Conservation (phyloP, 2,113 vertebrate genomes). For the Arothron firmamentum region DNA sequence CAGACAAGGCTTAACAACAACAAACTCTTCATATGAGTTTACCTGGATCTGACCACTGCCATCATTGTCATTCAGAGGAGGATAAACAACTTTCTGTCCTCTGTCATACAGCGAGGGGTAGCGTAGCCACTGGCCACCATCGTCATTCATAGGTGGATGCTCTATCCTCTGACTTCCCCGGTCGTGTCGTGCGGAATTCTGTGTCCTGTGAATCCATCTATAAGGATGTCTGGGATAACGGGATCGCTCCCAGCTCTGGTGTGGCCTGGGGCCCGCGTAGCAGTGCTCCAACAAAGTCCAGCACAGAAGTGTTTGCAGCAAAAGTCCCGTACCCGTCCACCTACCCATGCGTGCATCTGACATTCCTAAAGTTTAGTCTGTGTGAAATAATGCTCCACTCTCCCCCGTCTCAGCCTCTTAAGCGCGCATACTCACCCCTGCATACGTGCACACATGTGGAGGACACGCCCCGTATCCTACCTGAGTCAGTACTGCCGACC, state of each 20-base stretch:
- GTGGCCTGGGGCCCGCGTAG: constrained; percentile 65
- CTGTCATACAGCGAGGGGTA: constrained; percentile 37
- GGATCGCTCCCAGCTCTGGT: constrained; percentile 9
- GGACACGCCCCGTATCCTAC: constrained; percentile 66
- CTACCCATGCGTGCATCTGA: constrained; percentile 37
- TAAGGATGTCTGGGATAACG: constrained; percentile 32
- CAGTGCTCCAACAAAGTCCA: constrained; percentile 70
- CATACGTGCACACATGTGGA: constrained; percentile 47
- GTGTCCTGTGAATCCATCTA: constrained; percentile 51
- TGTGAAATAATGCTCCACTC: constrained; percentile 41
- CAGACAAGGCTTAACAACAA: background rate
- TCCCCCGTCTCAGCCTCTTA: constrained; percentile 72
- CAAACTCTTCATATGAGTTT: constrained; percentile 23
- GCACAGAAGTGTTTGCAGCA: constrained; percentile 67
- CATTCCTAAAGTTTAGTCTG: constrained; percentile 52
- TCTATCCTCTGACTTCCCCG: constrained; percentile 47
- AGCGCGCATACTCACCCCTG: constrained; percentile 50
- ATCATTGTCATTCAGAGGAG: constrained; percentile 27
- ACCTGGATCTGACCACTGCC: constrained; percentile 60
- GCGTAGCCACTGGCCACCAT: constrained; percentile 30
- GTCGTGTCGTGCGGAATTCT: constrained; percentile 35
- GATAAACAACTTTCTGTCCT: constrained; percentile 43
- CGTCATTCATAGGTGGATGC: constrained; percentile 58
- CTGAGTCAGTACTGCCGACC: constrained; percentile 77
- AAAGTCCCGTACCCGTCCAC: constrained; percentile 4